Conservation (phyloP, 1,140 invertebrate genomes). For the Aleiodes sp. region DNA sequence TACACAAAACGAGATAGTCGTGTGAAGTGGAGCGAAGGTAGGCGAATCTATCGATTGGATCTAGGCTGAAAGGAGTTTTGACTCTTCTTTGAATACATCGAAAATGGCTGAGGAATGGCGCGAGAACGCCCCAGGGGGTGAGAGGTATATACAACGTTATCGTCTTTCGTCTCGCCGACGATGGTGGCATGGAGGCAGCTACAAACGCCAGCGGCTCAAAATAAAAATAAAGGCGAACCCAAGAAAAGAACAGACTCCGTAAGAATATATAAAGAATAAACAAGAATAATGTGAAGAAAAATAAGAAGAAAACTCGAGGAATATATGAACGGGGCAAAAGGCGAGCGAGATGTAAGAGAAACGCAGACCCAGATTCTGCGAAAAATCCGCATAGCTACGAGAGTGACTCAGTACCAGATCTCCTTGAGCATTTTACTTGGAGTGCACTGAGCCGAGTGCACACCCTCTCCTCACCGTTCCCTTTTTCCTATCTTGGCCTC, state of each 20-base stretch:
- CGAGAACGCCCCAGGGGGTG: conserved; percentile 17
- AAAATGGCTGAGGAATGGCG: neutral
- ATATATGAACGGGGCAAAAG: conserved; percentile 1
- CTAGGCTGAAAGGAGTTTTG: neutral
- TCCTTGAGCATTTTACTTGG: conserved; percentile 50
- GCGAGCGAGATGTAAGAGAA: conserved; percentile 27
- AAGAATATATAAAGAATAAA: conserved; percentile 3
- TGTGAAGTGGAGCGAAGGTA: neutral
- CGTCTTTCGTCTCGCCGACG: conserved; percentile 33
- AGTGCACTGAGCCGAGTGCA: conserved; percentile 33
- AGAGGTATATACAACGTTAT: conserved; percentile 22
- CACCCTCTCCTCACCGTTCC: conserved; percentile 20
- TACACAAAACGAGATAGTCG: no score
- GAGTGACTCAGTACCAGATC: conserved; percentile 53
- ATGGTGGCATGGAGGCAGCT: conserved; percentile 19
- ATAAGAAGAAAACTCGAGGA: conserved; percentile 4
- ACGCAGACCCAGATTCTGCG: conserved; percentile 37
- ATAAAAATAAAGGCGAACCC: neutral
- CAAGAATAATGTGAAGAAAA: conserved; percentile 19
- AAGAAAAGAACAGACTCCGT: neutral
- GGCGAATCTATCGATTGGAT: neutral
- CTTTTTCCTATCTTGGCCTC: conserved; percentile 19
- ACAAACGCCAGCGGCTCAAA: neutral
- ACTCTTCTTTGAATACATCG: neutral
- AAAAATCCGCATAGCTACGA: conserved; percentile 46